Evolutionary conservation across 2,888 invertebrate species (phyloP).

Genomic region (Ditylenchus weischeri): DNA sequence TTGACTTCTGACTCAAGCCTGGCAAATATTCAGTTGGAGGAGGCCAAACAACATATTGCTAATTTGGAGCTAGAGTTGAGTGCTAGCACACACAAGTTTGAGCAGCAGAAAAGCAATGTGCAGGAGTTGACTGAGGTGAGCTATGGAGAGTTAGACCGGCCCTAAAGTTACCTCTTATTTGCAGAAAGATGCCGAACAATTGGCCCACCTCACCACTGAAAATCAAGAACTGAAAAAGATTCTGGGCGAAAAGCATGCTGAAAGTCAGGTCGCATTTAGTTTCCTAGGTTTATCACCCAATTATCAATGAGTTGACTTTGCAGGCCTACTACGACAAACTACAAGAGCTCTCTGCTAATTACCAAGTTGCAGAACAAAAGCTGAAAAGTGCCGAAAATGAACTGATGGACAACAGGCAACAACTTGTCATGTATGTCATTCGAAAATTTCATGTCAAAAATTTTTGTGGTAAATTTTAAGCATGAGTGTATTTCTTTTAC

Average conservation of each 20-base stretch:
- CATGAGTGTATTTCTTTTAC: not conserved
- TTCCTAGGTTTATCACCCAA: too few relatives aligned
- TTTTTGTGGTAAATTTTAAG: not conserved
- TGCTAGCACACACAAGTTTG: not conserved
- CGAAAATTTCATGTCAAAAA: not conserved
- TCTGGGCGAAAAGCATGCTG: constrained; percentile 22
- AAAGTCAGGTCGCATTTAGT: constrained; percentile 7
- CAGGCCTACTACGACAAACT: constrained; percentile 22
- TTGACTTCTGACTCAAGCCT: too few relatives aligned
- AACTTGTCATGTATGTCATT: not conserved
- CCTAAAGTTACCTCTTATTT: not conserved
- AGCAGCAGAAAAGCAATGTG: not conserved
- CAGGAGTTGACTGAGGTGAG: not conserved
- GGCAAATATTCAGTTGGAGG: too few relatives aligned
- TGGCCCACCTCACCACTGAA: constrained; percentile 3
- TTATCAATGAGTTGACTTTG: too few relatives aligned
- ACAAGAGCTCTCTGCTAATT: constrained; percentile 15
- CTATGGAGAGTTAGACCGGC: too few relatives aligned
- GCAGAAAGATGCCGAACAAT: constrained; percentile 3
- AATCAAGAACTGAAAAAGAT: constrained; percentile 19
- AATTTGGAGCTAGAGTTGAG: too few relatives aligned
- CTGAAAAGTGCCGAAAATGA: constrained; percentile 15
- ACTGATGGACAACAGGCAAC: constrained; percentile 1
- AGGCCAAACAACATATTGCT: too few relatives aligned
- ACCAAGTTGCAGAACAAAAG: not conserved